A percentile compares a stretch with the other conserved stretches of the same genome.
Evolutionary conservation across 1,140 invertebrate genomes (phyloP).

Genomic region (Pissodes strobi): DNA sequence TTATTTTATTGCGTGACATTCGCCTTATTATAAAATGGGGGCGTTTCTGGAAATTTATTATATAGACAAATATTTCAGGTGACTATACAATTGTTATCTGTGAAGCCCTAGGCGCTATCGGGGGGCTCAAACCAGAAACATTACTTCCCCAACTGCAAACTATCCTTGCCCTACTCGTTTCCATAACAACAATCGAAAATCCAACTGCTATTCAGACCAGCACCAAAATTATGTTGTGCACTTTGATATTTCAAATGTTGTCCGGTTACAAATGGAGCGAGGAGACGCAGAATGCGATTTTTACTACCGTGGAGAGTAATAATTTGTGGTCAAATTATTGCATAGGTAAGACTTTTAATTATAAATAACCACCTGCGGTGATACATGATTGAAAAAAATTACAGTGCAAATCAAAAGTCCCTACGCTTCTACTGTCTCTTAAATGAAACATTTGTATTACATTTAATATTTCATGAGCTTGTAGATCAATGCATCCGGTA

Average conservation of each 20-base stretch:
- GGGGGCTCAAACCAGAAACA: conserved; percentile 65
- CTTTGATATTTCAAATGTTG: conserved; percentile 81
- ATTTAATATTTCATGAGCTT: no score
- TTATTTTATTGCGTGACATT: no score
- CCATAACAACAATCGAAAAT: conserved; percentile 31
- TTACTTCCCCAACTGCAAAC: conserved; percentile 62
- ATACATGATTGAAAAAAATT: no score
- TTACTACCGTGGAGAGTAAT: conserved; percentile 63
- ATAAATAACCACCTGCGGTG: no score
- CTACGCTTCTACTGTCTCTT: no score
- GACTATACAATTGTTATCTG: conserved; percentile 50
- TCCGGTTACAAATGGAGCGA: conserved; percentile 66
- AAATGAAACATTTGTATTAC: no score
- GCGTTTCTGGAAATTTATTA: no score
- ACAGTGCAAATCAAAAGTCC: no score
- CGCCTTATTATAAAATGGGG: no score
- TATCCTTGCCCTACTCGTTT: conserved; percentile 60
- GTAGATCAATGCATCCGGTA: no score
- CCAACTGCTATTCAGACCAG: conserved; percentile 46
- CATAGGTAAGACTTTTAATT: conserved; percentile 62
- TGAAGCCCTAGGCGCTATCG: conserved; percentile 76
- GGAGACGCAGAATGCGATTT: conserved; percentile 63
- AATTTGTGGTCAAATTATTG: conserved; percentile 86
- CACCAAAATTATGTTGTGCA: conserved; percentile 71
- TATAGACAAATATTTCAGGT: no score